These are phyloP conservation scores for Eurystomus gularis DNA, from an alignment of 2,113 vertebrate genomes.

Conservation along the genomic window DNA sequence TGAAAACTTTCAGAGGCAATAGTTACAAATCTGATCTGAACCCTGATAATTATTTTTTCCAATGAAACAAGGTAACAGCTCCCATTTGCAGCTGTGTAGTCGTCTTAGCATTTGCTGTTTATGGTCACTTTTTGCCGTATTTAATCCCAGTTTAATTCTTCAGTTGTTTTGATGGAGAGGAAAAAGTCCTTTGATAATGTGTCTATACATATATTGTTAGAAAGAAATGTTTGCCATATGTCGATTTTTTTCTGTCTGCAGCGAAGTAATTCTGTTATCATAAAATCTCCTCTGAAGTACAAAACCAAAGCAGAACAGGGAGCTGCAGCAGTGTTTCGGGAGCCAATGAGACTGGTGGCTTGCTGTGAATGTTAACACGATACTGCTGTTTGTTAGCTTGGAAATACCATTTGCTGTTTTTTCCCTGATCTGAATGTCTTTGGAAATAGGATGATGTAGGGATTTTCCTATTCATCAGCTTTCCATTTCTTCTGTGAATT, in stretches of 20 bases:
- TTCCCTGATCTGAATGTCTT: background rate
- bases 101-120: background rate
- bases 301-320: background rate
- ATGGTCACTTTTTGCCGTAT: background rate
- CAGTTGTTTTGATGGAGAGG: background rate
- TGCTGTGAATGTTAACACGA: background rate
- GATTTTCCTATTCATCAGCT: conserved; percentile 21
- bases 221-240: background rate
- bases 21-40: background rate
- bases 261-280: background rate
- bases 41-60: background rate
- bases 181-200: background rate
- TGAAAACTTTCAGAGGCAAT: background rate
- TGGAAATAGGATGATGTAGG: background rate
- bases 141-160: background rate
- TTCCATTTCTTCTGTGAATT: background rate
- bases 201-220: background rate
- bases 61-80: background rate
- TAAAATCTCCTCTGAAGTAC: background rate
- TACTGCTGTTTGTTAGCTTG: background rate
- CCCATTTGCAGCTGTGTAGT: background rate
- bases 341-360: background rate
- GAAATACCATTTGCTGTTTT: background rate
- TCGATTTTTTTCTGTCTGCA: background rate
- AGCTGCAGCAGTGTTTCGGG: background rate